Base-by-base conservation (phyloP, 2,888 invertebrate genomes). In the Anoncus sp. region DNA sequence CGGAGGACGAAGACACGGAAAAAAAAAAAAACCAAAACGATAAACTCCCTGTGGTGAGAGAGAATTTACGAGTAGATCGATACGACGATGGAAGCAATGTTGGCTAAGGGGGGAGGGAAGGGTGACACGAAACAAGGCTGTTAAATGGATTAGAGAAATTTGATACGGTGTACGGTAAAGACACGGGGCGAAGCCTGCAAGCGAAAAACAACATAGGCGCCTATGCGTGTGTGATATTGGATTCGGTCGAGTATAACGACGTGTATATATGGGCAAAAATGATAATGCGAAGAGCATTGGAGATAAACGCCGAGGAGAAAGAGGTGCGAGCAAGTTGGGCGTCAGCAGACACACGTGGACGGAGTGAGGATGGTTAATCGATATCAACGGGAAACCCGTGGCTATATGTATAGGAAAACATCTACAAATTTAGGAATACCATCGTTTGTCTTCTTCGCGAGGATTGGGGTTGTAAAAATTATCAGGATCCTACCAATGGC, bases 61-160 rank as follows among this genome's bases (percentile, higher is more conserved):
- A 62, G n/a, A 31, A 62, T 67, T 60, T 67, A 75, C 51, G 45
- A 62, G 67, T 20, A 24, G 62, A 75, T 75, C 74, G 53, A 75
- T 67, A 53, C 27, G 18, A 43, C 20, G 55, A 10, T n/a, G 57
- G 31, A 63, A 35, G 14, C 57, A 55, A 38, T 35, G 20, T n/a
- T n/a, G n/a, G n/a, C n/a, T n/a, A n/a, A n/a, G n/a, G n/a, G n/a
- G 31, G 31, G 31, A 31, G 31, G 31, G 31, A 7, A n/a, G n/a
- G n/a, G n/a, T n/a, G n/a, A n/a, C n/a, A n/a, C n/a, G n/a, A n/a
- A n/a, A n/a, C n/a, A n/a, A n/a, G n/a, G n/a, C n/a, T n/a, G n/a
- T n/a, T n/a, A n/a, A n/a, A n/a, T n/a, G n/a, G n/a, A n/a, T n/a
- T n/a, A 67, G 47, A 40, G 57, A 75, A 63, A 55, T 55, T 55